Evolutionary conservation across 2,113 vertebrate species (phyloP).

Genomic region (Psilopogon haemacephalus): DNA sequence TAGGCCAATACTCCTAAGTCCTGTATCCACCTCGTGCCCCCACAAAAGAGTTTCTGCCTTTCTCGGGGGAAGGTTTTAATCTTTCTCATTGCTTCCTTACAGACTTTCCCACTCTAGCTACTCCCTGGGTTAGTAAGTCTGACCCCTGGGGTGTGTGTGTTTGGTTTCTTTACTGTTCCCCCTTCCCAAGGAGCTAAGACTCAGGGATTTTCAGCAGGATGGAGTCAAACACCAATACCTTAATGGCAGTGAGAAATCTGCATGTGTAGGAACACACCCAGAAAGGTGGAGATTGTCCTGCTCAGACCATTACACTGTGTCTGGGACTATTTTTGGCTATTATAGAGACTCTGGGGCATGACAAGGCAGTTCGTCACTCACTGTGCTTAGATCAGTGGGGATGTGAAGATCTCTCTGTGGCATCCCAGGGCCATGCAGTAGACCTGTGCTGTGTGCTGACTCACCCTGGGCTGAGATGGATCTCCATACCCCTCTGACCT

Average conservation of each 20-base stretch:
- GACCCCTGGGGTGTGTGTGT: background rate
- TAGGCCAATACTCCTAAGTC: background rate
- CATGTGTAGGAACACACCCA: background rate
- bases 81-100: background rate
- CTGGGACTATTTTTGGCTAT: background rate
- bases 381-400: background rate
- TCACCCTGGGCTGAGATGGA: background rate
- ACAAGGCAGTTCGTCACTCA: background rate
- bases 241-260: background rate
- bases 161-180: background rate
- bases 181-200: background rate
- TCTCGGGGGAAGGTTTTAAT: background rate
- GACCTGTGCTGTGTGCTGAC: background rate
- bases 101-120: constrained; percentile 20
- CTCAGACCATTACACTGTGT: background rate
- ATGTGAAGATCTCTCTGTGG: background rate
- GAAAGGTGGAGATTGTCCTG: background rate
- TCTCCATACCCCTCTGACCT: background rate
- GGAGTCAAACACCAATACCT: background rate
- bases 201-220: background rate
- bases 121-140: constrained; percentile 31
- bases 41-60: background rate
- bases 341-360: background rate
- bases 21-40: background rate
- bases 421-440: background rate